These are phyloP conservation scores for Pedionomus torquatus DNA, from an alignment of 2,113 vertebrate species.

Conservation along the genomic window DNA sequence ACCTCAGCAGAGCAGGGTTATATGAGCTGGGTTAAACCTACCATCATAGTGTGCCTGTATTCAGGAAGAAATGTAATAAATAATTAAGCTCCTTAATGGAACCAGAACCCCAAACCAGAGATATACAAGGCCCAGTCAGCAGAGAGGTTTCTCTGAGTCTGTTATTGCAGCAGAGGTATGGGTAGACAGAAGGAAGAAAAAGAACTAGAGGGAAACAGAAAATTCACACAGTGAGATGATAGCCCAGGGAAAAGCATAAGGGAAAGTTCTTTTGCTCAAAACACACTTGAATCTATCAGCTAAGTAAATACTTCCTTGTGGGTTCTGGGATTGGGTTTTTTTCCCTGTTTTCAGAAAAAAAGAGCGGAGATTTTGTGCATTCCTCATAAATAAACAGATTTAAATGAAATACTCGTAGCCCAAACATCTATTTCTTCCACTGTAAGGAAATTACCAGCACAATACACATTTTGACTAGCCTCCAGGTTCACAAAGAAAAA, in stretches of 20 bases:
- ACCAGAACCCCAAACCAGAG: background rate
- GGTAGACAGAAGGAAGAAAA: background rate
- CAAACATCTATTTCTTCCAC: background rate
- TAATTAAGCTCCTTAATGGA: background rate
- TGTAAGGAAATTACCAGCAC: background rate
- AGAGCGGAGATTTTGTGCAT: background rate
- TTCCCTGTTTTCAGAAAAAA: background rate
- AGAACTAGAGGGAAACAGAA: background rate
- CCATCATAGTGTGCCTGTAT: accelerated
- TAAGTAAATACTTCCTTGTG: background rate
- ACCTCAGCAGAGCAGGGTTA: background rate
- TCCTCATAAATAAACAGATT: background rate
- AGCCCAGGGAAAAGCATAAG: background rate
- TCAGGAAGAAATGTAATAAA: background rate
- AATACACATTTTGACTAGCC: background rate
- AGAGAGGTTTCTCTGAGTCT: background rate
- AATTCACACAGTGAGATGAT: background rate
- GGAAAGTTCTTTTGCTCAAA: background rate
- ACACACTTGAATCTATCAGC: background rate
- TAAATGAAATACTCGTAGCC: background rate
- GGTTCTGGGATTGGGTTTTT: background rate
- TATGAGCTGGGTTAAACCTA: background rate
- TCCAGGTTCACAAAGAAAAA: background rate
- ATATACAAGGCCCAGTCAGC: background rate
- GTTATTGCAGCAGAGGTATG: background rate